Evolutionary conservation across 2,888 invertebrate genomes (phyloP).

Genomic region (Pollenia griseotomentosa): DNA sequence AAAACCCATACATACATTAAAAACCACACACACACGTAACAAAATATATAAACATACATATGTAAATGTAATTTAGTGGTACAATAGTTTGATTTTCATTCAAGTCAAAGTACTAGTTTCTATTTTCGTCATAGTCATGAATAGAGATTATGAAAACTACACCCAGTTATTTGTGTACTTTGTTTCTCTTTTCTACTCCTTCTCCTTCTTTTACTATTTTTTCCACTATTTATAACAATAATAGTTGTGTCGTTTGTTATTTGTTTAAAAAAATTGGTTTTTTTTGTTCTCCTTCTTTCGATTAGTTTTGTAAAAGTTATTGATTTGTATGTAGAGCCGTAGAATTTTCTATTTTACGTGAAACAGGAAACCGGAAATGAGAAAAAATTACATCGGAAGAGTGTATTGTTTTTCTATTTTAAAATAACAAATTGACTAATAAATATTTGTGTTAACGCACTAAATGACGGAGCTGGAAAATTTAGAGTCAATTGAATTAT

Average conservation of each 20-base stretch:
- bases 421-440: constrained; percentile 2
- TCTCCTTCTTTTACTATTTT: constrained; percentile 13
- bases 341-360: constrained; percentile 43
- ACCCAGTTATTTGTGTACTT: constrained; percentile 49
- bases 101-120: constrained; percentile 11
- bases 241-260: constrained; percentile 51
- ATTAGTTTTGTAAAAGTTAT: constrained; percentile 54
- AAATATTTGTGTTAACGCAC: constrained; percentile 63
- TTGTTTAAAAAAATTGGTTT: constrained; percentile 34
- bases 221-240: constrained; percentile 30
- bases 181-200: neutral
- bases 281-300: constrained; percentile 44
- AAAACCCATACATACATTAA: neutral
- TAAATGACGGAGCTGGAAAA: constrained; percentile 3
- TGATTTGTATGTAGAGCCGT: constrained; percentile 48
- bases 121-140: constrained; percentile 4
- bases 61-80: neutral
- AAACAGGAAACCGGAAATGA: constrained; percentile 80
- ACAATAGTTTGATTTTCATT: constrained; percentile 1
- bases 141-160: constrained; percentile 45
- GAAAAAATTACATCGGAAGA: constrained; percentile 76
- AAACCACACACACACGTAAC: neutral
- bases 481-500: neutral
- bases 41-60: neutral
- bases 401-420: constrained; percentile 47